Evolutionary conservation across 2,797 vertebrate species (phyloP).

Genomic region (Mus minutoides): DNA sequence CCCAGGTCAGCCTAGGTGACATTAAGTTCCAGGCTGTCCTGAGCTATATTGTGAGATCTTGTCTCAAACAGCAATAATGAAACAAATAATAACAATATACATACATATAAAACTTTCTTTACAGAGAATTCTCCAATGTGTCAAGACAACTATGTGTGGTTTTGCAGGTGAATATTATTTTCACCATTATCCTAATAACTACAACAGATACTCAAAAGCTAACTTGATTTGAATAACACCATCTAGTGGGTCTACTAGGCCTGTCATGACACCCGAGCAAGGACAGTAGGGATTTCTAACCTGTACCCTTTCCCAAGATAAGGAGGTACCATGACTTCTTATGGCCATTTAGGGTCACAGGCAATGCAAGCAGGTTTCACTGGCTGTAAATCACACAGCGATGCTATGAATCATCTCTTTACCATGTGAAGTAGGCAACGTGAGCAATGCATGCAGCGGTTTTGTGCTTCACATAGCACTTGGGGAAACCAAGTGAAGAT

Average conservation of each 20-base stretch:
- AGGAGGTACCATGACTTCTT: background rate
- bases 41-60: background rate
- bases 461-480: background rate
- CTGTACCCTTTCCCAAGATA: background rate
- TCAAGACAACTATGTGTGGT: background rate
- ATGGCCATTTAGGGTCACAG: background rate
- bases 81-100: background rate
- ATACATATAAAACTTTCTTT: background rate
- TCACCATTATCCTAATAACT: background rate
- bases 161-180: background rate
- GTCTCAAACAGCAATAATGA: background rate
- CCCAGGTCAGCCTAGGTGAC: background rate
- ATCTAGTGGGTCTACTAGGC: background rate
- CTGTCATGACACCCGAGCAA: background rate
- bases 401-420: background rate
- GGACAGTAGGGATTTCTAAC: background rate
- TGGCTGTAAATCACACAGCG: background rate
- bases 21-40: background rate
- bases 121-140: background rate
- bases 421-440: background rate
- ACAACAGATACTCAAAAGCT: background rate
- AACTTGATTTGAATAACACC: constrained; percentile 23
- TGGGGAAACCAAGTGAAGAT: background rate
- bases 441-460: background rate
- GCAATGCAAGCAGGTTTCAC: background rate